These are phyloP conservation scores for Pithys albifrons DNA, from an alignment of 2,113 vertebrate species.

Conservation along the genomic window DNA sequence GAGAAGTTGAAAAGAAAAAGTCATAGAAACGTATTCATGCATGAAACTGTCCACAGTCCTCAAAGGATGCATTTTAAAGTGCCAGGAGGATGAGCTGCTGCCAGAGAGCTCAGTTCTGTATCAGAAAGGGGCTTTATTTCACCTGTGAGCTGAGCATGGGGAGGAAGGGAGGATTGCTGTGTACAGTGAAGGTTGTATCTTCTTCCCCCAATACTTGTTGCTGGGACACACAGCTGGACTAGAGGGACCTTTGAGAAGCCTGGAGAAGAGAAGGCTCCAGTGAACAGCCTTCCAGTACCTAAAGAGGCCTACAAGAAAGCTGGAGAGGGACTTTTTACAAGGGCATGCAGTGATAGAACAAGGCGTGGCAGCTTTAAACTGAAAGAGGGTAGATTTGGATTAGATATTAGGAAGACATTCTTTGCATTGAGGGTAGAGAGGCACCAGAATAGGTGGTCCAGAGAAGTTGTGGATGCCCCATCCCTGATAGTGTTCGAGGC, in stretches of 20 bases:
- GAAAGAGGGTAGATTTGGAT: not conserved
- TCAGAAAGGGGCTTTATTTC: not conserved
- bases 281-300: not conserved
- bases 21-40: not conserved
- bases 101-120: not conserved
- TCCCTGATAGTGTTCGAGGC: not conserved
- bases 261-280: not conserved
- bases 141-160: not conserved
- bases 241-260: not conserved
- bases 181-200: not conserved
- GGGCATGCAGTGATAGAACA: not conserved
- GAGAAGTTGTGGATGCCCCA: not conserved
- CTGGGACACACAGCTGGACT: not conserved
- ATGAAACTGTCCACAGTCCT: not conserved
- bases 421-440: not conserved
- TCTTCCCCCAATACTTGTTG: not conserved
- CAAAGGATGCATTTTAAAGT: not conserved
- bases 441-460: not conserved
- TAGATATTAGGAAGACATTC: not conserved
- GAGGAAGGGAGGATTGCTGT: not conserved
- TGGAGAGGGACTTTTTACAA: not conserved
- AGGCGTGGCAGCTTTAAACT: not conserved
- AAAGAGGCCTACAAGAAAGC: not conserved
- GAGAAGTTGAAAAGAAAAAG: not conserved
- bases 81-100: not conserved